Conservation (phyloP, 2,888 invertebrate genomes). For the Phalangium opilio region DNA sequence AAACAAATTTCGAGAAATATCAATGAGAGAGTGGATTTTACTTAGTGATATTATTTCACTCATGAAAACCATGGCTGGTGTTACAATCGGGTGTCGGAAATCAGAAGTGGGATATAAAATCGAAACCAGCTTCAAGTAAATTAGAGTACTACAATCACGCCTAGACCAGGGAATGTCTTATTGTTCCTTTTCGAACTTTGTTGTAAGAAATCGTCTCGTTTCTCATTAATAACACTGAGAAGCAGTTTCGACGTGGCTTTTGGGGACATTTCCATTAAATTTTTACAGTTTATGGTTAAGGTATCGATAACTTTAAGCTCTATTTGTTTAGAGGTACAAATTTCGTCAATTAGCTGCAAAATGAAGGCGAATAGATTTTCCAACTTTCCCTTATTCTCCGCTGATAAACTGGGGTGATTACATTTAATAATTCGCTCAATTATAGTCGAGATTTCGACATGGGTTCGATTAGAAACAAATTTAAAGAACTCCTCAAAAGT, state of each 20-base stretch:
- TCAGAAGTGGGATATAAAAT: constrained; percentile 78
- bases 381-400: constrained; percentile 60
- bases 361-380: constrained; percentile 56
- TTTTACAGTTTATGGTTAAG: constrained; percentile 7
- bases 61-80: constrained; percentile 66
- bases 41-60: constrained; percentile 51
- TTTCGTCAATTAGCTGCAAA: constrained; percentile 58
- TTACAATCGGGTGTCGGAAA: constrained; percentile 72
- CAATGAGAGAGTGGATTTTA: constrained; percentile 45
- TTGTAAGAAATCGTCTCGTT: constrained; percentile 8
- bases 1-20: constrained; percentile 62
- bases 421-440: constrained; percentile 71
- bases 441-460: constrained; percentile 50
- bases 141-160: constrained; percentile 38
- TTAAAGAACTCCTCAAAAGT: constrained; percentile 46
- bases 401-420: constrained; percentile 63
- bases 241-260: not conserved
- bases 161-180: constrained; percentile 6
- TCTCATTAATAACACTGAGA: constrained; percentile 3
- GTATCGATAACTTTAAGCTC: constrained; percentile 18
- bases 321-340: constrained; percentile 32
- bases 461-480: constrained; percentile 43
- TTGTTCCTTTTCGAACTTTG: constrained; percentile 3
- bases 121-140: constrained; percentile 66
- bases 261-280: constrained; percentile 9